Base-by-base conservation (phyloP, 2,888 invertebrate species). In the Amphipyra tragopoginis region DNA sequence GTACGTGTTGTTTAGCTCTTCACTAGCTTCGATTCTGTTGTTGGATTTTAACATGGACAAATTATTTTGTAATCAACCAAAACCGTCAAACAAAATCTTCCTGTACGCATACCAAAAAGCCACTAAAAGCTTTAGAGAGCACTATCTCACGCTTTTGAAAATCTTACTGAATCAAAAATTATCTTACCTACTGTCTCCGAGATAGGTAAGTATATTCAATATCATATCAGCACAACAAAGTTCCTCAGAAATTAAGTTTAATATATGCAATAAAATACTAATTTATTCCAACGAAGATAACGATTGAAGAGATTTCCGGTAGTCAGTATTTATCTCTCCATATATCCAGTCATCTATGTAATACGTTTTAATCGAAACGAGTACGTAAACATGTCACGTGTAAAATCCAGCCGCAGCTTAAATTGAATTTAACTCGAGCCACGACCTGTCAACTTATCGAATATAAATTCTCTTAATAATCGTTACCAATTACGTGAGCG, bases 401-500 rank as follows among this genome's bases (percentile, higher is more conserved):
- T 85, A 77, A 83, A 86, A 86, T 85, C 85, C 85, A 86, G 78
- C 79, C 84, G 79, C 82, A 80, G 78, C 81, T 86, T 82, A 85
- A 86, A 88, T 91, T 89, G 81, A 88, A 86, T 90, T 89, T 86
- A 90, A 87, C 85, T 87, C 85, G 70, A 86, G 81, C 82, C 85
- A 86, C 83, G 86, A 86, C 84, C 85, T 90, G 91, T 90, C 91
- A 90, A 90, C 87, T 90, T 91, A 90, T 90, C 88, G 88, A 86
- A 88, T 89, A 92, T 93, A 91, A 92, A 93, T 92, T 92, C 86
- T 86, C 86, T 88, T 89, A 90, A 90, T 92, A 92, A 91, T 91
- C 88, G 88, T 90, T 90, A 88, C 90, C 92, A 91, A 93, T 93
- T 92, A 93, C 88, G 88, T 86, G 89, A 90, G 86, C 84, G 88